Percentiles rank a stretch among this genome's conserved stretches.
Evolutionary conservation across 2,888 invertebrate species (phyloP).

Genomic region (Stenichneumon culpator): DNA sequence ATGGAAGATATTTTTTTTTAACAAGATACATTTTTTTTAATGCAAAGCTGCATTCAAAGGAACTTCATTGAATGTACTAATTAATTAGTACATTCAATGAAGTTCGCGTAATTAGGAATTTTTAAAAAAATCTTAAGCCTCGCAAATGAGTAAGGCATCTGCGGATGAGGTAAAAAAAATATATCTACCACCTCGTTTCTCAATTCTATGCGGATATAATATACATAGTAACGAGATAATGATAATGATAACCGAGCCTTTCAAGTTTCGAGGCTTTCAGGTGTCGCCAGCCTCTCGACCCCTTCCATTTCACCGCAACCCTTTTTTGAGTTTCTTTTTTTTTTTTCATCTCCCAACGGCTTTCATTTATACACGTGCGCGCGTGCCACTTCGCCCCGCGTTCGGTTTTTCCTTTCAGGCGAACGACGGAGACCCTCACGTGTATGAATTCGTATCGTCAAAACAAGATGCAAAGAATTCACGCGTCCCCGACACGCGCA

Average conservation of each 20-base stretch:
- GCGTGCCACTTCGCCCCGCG: constrained; percentile 11
- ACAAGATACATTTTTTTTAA: not conserved
- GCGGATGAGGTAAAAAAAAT: not conserved
- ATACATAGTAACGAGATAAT: constrained; percentile 27
- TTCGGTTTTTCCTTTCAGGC: constrained; percentile 20
- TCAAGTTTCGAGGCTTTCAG: not conserved
- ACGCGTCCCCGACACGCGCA: constrained; percentile 29
- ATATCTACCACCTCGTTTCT: constrained; percentile 4
- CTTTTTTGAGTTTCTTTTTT: not conserved
- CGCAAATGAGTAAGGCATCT: not conserved
- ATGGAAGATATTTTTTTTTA: not conserved
- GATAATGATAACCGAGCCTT: constrained; percentile 33
- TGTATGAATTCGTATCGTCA: not conserved
- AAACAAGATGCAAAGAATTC: constrained; percentile 38
- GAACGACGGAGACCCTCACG: not conserved
- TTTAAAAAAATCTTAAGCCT: not conserved
- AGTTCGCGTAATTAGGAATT: too few relatives aligned
- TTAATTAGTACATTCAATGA: not conserved
- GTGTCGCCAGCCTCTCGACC: not conserved
- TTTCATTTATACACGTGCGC: constrained; percentile 10
- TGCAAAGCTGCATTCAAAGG: not conserved
- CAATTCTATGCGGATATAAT: constrained; percentile 31
- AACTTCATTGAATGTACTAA: too few relatives aligned
- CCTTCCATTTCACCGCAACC: not conserved
- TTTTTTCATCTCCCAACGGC: not conserved